Conservation (phyloP, 2,113 vertebrate genomes). For the Melanostigma gelatinosum region DNA sequence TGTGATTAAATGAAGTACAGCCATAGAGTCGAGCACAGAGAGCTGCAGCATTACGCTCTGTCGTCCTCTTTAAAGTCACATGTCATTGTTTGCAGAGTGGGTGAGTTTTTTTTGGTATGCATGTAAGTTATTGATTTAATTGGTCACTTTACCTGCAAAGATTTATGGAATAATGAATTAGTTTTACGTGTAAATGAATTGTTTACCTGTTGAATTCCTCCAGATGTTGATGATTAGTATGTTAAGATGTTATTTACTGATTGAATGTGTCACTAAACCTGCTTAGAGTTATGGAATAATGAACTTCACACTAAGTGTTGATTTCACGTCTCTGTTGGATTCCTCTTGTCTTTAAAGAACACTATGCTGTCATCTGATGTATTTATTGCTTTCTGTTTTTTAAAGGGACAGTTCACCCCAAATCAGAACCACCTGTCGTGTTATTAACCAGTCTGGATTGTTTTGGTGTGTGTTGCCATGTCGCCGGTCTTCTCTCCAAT, state of each 20-base stretch:
- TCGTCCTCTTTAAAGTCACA: conserved; percentile 8
- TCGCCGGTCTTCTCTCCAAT: too few relatives aligned
- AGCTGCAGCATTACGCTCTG: conserved; percentile 4
- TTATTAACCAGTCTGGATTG: too few relatives aligned
- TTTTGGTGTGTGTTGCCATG: too few relatives aligned
- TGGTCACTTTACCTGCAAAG: conserved; percentile 5
- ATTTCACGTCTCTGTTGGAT: too few relatives aligned
- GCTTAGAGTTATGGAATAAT: too few relatives aligned
- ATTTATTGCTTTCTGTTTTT: not conserved
- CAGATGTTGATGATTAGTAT: not conserved
- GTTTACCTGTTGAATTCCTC: not conserved
- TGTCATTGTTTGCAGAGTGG: conserved; percentile 27
- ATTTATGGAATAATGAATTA: conserved; percentile 18
- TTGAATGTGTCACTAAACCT: too few relatives aligned
- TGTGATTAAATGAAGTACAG: conserved; percentile 32
- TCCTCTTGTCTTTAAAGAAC: not conserved
- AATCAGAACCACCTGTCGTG: not conserved
- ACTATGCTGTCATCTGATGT: conserved; percentile 9
- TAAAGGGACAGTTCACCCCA: not conserved
- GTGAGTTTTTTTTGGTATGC: conserved; percentile 23
- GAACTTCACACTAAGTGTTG: too few relatives aligned
- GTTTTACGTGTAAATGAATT: conserved; percentile 6
- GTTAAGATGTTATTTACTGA: too few relatives aligned
- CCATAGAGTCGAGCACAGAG: conserved; percentile 42
- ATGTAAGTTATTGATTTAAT: conserved; percentile 32